Percentiles rank a stretch among this genome's conserved stretches.
Evolutionary conservation across 2,113 vertebrate species (phyloP).

Genomic region (Psilopsiagon aymara): DNA sequence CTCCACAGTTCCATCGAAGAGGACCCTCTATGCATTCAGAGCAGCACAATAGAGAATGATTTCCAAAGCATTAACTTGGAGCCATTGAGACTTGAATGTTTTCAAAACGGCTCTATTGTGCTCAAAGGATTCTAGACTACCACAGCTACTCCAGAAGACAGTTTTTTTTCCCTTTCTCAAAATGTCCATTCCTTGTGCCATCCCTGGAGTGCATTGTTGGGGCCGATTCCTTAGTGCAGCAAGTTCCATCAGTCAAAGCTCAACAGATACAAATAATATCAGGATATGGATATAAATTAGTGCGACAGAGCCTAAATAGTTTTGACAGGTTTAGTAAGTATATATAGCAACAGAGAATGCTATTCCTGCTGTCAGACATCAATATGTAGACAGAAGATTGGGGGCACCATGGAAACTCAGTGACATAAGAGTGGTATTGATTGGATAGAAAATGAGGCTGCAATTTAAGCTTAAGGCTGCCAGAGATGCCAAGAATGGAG

Average conservation of each 20-base stretch:
- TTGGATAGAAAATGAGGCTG: slow-evolving; percentile 25
- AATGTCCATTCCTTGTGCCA: background rate
- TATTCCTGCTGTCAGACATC: slow-evolving; percentile 59
- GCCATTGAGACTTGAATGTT: slow-evolving; percentile 43
- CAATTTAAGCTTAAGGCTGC: slow-evolving; percentile 39
- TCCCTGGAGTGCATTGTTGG: slow-evolving; percentile 52
- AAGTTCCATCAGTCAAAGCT: slow-evolving; percentile 50
- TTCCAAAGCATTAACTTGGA: slow-evolving; percentile 59
- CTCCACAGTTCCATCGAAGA: background rate
- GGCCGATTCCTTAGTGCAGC: background rate
- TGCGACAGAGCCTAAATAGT: slow-evolving; percentile 56
- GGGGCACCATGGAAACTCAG: slow-evolving; percentile 55
- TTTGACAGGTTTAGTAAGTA: slow-evolving; percentile 66
- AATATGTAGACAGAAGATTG: slow-evolving; percentile 58
- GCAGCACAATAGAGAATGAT: slow-evolving; percentile 47
- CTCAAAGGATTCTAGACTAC: slow-evolving; percentile 53
- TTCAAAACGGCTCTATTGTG: slow-evolving; percentile 44
- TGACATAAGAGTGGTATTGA: slow-evolving; percentile 43
- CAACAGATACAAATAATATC: slow-evolving; percentile 65
- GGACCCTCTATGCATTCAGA: slow-evolving; percentile 47
- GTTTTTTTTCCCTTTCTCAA: slow-evolving; percentile 31
- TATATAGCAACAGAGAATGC: slow-evolving; percentile 37
- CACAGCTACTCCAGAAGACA: slow-evolving; percentile 42
- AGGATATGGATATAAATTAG: slow-evolving; percentile 70
- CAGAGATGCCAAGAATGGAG: slow-evolving; percentile 54